Base-by-base conservation (phyloP, 1,140 invertebrate genomes). In the Aphelinus certus region DNA sequence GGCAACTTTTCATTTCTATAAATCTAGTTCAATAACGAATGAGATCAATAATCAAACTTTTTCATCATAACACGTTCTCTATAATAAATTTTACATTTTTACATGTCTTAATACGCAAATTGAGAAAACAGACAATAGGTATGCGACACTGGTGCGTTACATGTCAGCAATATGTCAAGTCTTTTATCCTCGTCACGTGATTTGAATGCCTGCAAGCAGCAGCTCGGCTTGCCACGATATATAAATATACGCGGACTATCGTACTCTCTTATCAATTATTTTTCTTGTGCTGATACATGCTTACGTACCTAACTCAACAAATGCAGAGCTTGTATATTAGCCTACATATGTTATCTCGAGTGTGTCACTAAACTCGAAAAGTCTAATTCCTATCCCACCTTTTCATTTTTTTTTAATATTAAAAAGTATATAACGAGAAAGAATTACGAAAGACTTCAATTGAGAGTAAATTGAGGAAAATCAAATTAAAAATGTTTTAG, bases 221-320 rank as follows among this genome's bases (percentile, higher is more conserved):
- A 51, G 10, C 60, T 26, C 26, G 26, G 10, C 43, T 63, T 47
- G n/a, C 26, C 51, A 7, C 42, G 45, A 58, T 58, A 65, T 26
- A 26, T 73, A 65, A 60, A 66, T 46, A 73, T n/a, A 72, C 9
- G 53, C 55, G 26, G 1, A 47, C 1, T 72, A 72, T 72, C 62
- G 7, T 26, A 7, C 48, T 45, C 47, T 57, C 56, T 73, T 73
- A 73, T 73, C 63, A 45, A 66, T 65, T 73, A 73, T 60, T 66
- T 73, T 73, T 26, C 42, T 60, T 58, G 56, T 26, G 51, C 60
- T 63, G 49, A 71, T 71, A 71, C 55, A 61, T 46, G 7, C 6
- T 43, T 0, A 10, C 42, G 10, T 26, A 71, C 69, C 69, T 63
- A 71, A 63, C 42, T 63, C 51, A 53, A 63, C 69, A 3, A 55